phyloP scores from a whole-genome alignment of 2,888 invertebrate genomes.

The Suillia variegata region DNA sequence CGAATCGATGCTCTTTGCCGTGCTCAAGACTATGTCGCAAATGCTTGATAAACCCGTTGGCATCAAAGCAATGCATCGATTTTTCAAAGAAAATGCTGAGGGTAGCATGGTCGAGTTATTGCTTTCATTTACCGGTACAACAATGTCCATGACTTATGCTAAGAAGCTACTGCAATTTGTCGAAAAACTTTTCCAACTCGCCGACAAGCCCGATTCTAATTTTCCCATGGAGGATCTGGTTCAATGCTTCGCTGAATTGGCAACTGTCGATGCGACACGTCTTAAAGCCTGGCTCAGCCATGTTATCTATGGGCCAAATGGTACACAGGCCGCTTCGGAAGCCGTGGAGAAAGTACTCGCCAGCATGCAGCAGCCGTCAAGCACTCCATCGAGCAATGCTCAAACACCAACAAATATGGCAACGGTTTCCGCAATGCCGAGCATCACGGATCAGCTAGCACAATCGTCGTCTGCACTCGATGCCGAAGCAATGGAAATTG shows the following conservation, averaged over 20 bases:
- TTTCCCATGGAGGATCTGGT: constrained; percentile 71
- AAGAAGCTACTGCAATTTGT: constrained; percentile 81
- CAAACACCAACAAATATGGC: constrained; percentile 64
- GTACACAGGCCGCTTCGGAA: constrained; percentile 33
- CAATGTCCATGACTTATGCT: constrained; percentile 73
- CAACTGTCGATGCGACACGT: constrained; percentile 68
- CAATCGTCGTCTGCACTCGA: constrained; percentile 47
- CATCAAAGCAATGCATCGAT: constrained; percentile 79
- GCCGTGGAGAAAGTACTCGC: constrained; percentile 36
- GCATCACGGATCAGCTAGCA: constrained; percentile 58
- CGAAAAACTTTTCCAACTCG: constrained; percentile 72
- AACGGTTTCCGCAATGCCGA: constrained; percentile 60
- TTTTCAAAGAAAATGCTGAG: constrained; percentile 72
- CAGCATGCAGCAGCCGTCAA: constrained; percentile 56
- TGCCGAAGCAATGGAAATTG: constrained; percentile 61
- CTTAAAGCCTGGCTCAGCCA: constrained; percentile 71
- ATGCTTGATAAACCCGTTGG: constrained; percentile 83
- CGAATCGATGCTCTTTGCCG: constrained; percentile 54
- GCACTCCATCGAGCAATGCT: constrained; percentile 63
- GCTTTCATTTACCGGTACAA: constrained; percentile 78
- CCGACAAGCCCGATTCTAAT: constrained; percentile 69
- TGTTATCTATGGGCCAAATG: constrained; percentile 68
- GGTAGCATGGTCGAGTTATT: constrained; percentile 78
- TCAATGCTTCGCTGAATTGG: constrained; percentile 70
- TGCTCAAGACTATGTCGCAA: constrained; percentile 80